phyloP scores from a whole-genome alignment of 2,888 invertebrate genomes.

The Mystacides longicornis region DNA sequence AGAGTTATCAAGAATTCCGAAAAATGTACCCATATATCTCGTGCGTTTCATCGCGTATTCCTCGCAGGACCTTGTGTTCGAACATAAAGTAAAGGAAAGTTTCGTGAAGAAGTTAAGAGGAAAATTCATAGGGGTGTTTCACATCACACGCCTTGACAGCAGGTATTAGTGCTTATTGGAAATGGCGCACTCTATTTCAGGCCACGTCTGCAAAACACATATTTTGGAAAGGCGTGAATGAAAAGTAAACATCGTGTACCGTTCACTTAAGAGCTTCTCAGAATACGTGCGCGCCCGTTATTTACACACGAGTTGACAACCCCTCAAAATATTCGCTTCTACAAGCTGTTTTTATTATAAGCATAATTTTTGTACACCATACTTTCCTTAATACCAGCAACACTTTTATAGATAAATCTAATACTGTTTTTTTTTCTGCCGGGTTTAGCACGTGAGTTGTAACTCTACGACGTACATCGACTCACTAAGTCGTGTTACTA shows the following conservation, averaged over 20 bases:
- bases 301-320: background rate
- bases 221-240: slow-evolving; percentile 8
- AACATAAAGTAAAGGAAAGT: background rate
- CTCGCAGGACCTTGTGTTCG: slow-evolving; percentile 2
- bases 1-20: slow-evolving; percentile 5
- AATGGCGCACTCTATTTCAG: slow-evolving; percentile 8
- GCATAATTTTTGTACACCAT: too few relatives aligned
- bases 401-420: too few relatives aligned
- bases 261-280: background rate
- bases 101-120: background rate
- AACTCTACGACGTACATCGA: too few relatives aligned
- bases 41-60: slow-evolving; percentile 7
- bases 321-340: background rate
- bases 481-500: too few relatives aligned
- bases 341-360: background rate
- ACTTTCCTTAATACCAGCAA: too few relatives aligned
- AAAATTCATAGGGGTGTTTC: background rate
- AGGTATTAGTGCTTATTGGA: background rate
- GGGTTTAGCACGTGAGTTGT: too few relatives aligned
- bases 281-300: background rate
- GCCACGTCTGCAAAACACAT: slow-evolving; percentile 11
- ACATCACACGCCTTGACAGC: background rate
- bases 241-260: background rate
- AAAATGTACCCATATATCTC: slow-evolving; percentile 2
- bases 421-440: too few relatives aligned